These are phyloP conservation scores for Phalacrocorax carbo DNA, from an alignment of 2,113 vertebrate species.

Conservation along the genomic window DNA sequence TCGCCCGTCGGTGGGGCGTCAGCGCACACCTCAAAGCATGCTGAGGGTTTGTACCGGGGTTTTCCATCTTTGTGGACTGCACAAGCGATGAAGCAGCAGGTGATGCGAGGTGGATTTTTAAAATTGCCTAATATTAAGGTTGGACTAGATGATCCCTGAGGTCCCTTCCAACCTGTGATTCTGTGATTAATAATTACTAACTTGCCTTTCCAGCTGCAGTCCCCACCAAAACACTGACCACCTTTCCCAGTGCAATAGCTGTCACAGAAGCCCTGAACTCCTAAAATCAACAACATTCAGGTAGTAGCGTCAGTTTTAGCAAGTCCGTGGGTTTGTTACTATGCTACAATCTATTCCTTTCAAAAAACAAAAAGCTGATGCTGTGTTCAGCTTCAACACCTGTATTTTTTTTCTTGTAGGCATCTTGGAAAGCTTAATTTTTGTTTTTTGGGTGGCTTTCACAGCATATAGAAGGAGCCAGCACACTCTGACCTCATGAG, in stretches of 20 bases:
- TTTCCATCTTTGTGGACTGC: not conserved
- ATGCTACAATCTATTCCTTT: not conserved
- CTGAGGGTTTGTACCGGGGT: not conserved
- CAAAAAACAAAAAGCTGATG: not conserved
- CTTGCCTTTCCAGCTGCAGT: not conserved
- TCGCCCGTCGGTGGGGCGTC: no score
- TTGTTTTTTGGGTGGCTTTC: not conserved
- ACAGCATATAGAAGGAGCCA: not conserved
- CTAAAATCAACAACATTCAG: rapidly evolving
- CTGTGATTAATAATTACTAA: no score
- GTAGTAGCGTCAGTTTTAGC: not conserved
- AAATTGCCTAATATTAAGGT: no score
- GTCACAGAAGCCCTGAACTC: not conserved
- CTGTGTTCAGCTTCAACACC: not conserved
- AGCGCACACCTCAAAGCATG: rapidly evolving
- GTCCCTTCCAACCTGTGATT: no score
- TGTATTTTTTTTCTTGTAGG: not conserved
- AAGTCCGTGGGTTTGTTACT: not conserved
- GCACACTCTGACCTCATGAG: not conserved
- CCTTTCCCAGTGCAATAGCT: not conserved
- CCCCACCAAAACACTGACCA: not conserved
- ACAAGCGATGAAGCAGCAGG: not conserved
- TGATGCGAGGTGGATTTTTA: not conserved
- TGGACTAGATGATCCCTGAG: no score
- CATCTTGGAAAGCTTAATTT: not conserved